Conservation (phyloP, 2,113 vertebrate species). For the Caracal caracal region DNA sequence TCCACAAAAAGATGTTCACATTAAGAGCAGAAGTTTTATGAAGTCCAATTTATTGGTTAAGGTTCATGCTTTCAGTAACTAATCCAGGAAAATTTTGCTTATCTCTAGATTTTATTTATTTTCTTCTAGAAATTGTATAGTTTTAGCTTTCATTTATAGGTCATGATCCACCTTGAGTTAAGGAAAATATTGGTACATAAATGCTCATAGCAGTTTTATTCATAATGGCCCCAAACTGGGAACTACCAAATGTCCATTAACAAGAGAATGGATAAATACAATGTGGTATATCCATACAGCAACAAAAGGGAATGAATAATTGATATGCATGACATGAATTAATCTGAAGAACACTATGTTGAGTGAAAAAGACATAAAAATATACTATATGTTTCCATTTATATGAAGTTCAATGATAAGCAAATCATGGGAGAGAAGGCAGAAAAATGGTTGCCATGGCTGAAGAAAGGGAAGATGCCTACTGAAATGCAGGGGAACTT, state of each 20-base stretch:
- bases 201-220: not conserved
- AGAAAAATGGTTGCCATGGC: not conserved
- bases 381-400: not conserved
- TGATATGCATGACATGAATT: not conserved
- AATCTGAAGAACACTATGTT: not conserved
- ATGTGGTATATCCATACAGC: not conserved
- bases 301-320: not conserved
- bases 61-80: not conserved
- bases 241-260: not conserved
- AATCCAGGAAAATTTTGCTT: not conserved
- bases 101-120: not conserved
- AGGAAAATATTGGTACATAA: not conserved
- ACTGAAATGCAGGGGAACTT: not conserved
- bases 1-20: not conserved
- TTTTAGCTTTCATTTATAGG: not conserved
- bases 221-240: not conserved
- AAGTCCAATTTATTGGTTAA: not conserved
- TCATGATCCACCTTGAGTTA: not conserved
- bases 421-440: not conserved
- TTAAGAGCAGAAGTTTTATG: not conserved
- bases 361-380: not conserved
- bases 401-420: not conserved
- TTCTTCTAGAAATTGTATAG: constrained; percentile 4
- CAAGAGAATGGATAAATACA: constrained; percentile 2
- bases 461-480: not conserved